Evolutionary conservation across 2,113 vertebrate species (phyloP), one percentile per base, ranked within the genome.

Genomic region (Melospiza melodia): DNA sequence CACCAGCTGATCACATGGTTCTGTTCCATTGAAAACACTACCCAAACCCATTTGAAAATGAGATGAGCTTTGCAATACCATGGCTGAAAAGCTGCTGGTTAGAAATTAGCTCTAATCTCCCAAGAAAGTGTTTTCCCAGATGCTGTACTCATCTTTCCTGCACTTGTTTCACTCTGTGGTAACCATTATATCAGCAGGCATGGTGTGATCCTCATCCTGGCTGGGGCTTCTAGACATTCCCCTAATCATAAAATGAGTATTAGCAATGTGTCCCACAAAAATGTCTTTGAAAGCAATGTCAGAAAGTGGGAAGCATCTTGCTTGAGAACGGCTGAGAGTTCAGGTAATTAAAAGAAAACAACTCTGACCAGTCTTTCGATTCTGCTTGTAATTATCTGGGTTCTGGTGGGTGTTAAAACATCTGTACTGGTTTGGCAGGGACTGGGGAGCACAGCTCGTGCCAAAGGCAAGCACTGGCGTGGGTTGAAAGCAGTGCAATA

Each of bases 401-500:
- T 43, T 92, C 68, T 2, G 28, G 93, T 92, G 91, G 95, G 95
- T 52, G 75, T 95, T 92, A 97, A 94, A 97, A 97, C 96, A 97
- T 97, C 94, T 98, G 94, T 97, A 95, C 92, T 90, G 85, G 90
- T 96, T 95, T 95, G 92, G 96, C 93, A 96, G 74, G 89, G 95
- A 93, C 61, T 14, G 49, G 59, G 37, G 91, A 82, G 48, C 0
- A 0, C 1, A 3, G 69, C 73, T 84, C 54, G 78, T 83, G 94
- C 94, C 93, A 89, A 95, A 92, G 75, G 79, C 74, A 77, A 84
- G 75, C 85, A 65, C 69, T 83, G 89, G 85, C 8, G 41, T 82
- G 76, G 74, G 82, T 1, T 96, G 86, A 96, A 97, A 97, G 92
- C 61, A 87, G 86, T 35, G 96, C 48, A 77, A 84, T 74, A 93